Evolutionary conservation across 1,140 invertebrate species (phyloP), one percentile per base, ranked within the genome.

Genomic region (Sesamia nonagrioides): DNA sequence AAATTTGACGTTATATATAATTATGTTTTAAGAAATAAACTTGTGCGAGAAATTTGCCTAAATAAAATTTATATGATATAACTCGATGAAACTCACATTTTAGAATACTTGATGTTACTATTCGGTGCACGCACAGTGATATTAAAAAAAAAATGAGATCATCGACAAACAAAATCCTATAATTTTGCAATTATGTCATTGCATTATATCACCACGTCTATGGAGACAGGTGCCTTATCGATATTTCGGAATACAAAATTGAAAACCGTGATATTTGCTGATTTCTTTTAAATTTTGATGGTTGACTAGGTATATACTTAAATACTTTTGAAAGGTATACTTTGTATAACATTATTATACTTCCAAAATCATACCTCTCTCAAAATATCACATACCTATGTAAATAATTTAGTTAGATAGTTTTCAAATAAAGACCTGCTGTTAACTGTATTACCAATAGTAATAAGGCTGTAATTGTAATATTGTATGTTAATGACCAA

Each of bases 401-500:
- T 91, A 91, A 86, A 91, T 90, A 90, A 89, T 86, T 89, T 86
- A 91, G 84, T 87, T 84, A 86, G 81, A 86, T 83, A 77, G 71
- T 86, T 86, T 87, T 86, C 82, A 85, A 86, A 81, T 82, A 81
- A 91, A 87, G 92, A 92, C 91, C 92, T 91, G 80, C 91, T 93
- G 92, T 92, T 93, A 92, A 87, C 68, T 91, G 91, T 91, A 92
- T 91, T 86, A 85, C 87, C 86, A 85, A 87, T 94, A 94, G 91
- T 87, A 78, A 81, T 93, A 93, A 94, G 91, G 87, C 82, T 91
- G 89, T 95, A 95, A 91, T 92, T 93, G 77, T 82, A 82, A 82
- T 94, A 95, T 95, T 86, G 91, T 95, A 95, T 94, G 93, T 95
- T 95, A 95, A 95, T 95, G 95, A 95, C 95, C 95, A 95, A 95